Evolutionary conservation across 2,797 vertebrate species (phyloP).

Genomic region (Hybognathus amarus): DNA sequence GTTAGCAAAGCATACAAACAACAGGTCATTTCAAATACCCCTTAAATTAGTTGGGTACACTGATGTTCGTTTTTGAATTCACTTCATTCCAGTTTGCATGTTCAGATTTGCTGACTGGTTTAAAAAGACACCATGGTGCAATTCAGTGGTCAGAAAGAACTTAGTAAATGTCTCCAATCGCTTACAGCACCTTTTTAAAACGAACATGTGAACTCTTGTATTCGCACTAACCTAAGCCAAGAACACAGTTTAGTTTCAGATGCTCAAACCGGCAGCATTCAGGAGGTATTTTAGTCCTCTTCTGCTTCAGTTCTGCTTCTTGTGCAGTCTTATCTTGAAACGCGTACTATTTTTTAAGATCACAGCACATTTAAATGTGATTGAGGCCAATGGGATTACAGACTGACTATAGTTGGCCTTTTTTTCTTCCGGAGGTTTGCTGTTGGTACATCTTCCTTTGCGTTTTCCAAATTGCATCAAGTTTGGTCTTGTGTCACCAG

Average conservation of each 20-base stretch:
- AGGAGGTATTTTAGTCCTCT: not conserved
- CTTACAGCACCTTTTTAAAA: not conserved
- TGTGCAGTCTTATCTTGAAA: constrained; percentile 11
- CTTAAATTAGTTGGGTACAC: not conserved
- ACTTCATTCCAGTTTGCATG: not conserved
- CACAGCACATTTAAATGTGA: constrained; percentile 15
- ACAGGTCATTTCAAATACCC: not conserved
- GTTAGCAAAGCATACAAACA: constrained; percentile 8
- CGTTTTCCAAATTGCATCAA: not conserved
- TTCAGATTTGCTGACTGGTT: not conserved
- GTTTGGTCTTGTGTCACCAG: not conserved
- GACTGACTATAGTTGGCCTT: not conserved
- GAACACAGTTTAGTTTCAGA: not conserved
- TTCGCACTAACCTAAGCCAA: not conserved
- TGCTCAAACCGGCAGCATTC: not conserved
- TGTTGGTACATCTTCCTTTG: constrained; percentile 2
- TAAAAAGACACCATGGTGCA: not conserved
- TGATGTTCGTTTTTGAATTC: not conserved
- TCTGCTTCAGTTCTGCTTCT: not conserved
- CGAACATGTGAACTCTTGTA: constrained; percentile 1
- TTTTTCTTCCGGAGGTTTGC: not conserved
- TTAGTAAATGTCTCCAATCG: not conserved
- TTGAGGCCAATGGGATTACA: constrained; percentile 14
- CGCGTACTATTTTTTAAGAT: not conserved
- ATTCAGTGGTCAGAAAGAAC: not conserved